Evolutionary conservation across 1,140 invertebrate genomes (phyloP).

Genomic region (Campoletis sonorensis): DNA sequence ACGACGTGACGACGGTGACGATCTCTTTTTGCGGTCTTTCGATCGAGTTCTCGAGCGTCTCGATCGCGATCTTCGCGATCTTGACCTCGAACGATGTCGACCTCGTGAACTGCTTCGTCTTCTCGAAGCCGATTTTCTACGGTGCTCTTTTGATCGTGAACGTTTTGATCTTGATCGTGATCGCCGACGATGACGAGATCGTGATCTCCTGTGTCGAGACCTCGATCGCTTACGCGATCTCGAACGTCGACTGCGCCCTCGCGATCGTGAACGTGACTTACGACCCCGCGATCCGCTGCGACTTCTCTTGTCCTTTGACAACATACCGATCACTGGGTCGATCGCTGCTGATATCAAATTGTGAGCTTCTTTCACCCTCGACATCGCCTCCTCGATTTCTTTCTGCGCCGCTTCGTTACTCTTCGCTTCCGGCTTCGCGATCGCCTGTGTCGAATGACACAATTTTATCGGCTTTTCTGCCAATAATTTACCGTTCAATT

Average conservation of each 20-base stretch:
- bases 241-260: slow-evolving; percentile 75
- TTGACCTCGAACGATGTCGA: slow-evolving; percentile 70
- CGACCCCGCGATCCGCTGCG: slow-evolving; percentile 78
- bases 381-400: slow-evolving; percentile 98
- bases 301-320: slow-evolving; percentile 89
- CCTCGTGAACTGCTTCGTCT: slow-evolving; percentile 70
- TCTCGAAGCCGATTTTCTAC: slow-evolving; percentile 72
- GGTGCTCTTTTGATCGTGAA: slow-evolving; percentile 76
- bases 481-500: slow-evolving; percentile 85
- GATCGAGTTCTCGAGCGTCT: slow-evolving; percentile 68
- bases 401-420: slow-evolving; percentile 95
- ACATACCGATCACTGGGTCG: slow-evolving; percentile 90
- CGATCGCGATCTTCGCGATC: slow-evolving; percentile 78
- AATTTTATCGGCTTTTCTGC: slow-evolving; percentile 79
- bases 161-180: slow-evolving; percentile 75
- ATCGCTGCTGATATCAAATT: slow-evolving; percentile 95
- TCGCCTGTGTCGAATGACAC: slow-evolving; percentile 92
- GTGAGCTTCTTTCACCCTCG: slow-evolving; percentile 95
- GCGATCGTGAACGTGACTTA: slow-evolving; percentile 81
- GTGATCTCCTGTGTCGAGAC: slow-evolving; percentile 80
- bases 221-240: slow-evolving; percentile 77
- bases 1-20: slow-evolving; percentile 54
- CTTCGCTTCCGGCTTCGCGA: slow-evolving; percentile 95
- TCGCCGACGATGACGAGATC: slow-evolving; percentile 72
- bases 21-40: slow-evolving; percentile 63